phyloP scores from a whole-genome alignment of 2,113 vertebrate genomes.

The Hipposideros armiger region DNA sequence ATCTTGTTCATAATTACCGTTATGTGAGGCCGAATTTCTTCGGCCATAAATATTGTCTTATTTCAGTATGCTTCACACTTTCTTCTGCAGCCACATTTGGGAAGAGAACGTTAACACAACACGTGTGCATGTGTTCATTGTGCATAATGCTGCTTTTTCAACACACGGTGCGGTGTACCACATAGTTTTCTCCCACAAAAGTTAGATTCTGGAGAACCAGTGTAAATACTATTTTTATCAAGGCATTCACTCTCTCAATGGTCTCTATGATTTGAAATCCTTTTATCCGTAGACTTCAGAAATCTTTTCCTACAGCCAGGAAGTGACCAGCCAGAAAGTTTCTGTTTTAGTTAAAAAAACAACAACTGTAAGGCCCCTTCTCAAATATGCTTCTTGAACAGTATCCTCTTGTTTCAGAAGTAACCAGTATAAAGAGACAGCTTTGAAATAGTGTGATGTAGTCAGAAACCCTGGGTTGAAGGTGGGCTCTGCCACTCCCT shows the following conservation, averaged over 20 bases:
- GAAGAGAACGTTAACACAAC: neutral
- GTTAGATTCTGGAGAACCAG: neutral
- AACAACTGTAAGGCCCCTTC: neutral
- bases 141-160: neutral
- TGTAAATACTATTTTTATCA: neutral
- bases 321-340: neutral
- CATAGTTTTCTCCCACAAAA: neutral
- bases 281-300: neutral
- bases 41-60: slow-evolving; percentile 76
- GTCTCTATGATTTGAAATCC: neutral
- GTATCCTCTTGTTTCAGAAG: neutral
- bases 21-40: slow-evolving; percentile 76
- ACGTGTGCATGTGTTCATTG: neutral
- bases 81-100: slow-evolving; percentile 41
- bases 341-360: neutral
- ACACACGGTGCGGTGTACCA: fast-evolving
- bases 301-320: neutral
- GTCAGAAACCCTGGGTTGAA: neutral
- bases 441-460: neutral
- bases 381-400: neutral
- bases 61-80: slow-evolving; percentile 64
- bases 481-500: neutral
- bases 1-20: slow-evolving; percentile 82
- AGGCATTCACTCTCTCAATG: neutral
- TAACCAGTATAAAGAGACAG: neutral